Base-by-base conservation (phyloP, 2,113 vertebrate species). In the Spermophilus dauricus region DNA sequence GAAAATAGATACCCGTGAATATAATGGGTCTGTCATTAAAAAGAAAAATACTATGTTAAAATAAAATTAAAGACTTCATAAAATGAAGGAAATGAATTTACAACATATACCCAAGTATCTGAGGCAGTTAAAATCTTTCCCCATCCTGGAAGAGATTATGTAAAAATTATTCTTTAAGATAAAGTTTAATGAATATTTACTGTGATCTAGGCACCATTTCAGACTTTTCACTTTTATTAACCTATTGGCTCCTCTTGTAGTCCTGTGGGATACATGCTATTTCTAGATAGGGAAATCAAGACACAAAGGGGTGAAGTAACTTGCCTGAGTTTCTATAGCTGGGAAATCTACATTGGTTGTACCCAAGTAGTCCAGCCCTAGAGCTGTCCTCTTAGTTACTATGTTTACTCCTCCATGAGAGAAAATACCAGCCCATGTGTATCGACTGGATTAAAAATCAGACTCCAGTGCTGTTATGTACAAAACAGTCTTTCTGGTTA, bases 141-240 rank as follows among this genome's bases (percentile, higher is more conserved):
- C 30, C n/a, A n/a, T 72, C 24, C 2, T 69, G 48, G 34, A 45
- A 70, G 73, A 94, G 11, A 63, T 37, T 77, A 53, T 32, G 37
- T 39, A 69, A 32, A 48, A 76, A 70, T 45, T 94, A 63, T 56
- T 86, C 92, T 75, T 81, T 67, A 91, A 96, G 32, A 63, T 39
- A 53, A 58, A 30, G 45, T 87, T 76, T 67, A 61, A 34, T 70
- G 56, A 76, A 32, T 20, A 26, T 86, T 85, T 75, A 67, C 80
- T 87, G 26, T 91, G 45, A 51, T 63, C 37, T 88, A 70, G 42
- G 14, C 11, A 67, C 67, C 48, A 11, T 75, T 73, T 51, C 28
- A 37, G 76, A 28, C 42, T 77, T 63, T 77, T 81, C 37, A 8
- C 10, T 85, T 61, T 18, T 51, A n/a, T 82, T 82, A 86, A 82